Evolutionary conservation across 2,888 invertebrate genomes (phyloP).

Genomic region (Strigamia transsilvanica): DNA sequence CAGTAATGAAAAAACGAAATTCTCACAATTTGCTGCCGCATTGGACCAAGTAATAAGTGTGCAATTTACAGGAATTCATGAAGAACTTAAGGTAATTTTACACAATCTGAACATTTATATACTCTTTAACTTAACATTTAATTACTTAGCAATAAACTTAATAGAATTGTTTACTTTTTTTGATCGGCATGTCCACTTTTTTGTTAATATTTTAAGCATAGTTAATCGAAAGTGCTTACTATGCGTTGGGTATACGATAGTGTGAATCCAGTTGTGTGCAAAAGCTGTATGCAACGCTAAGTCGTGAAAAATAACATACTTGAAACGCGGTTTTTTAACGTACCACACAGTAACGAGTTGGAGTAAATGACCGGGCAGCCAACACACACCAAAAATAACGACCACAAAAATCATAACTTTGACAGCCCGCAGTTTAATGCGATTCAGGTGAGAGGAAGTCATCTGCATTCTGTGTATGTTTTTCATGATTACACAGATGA

Average conservation of each 20-base stretch:
- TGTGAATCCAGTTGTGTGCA: conserved; percentile 56
- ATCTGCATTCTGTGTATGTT: conserved; percentile 10
- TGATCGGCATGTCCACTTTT: not conserved
- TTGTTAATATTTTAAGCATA: not conserved
- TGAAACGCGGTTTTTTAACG: not conserved
- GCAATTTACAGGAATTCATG: conserved; percentile 38
- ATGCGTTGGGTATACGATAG: conserved; percentile 55
- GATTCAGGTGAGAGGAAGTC: conserved; percentile 33
- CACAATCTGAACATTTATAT: not conserved
- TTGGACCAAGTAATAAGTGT: conserved; percentile 26
- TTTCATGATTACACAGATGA: not conserved
- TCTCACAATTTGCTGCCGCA: conserved; percentile 41
- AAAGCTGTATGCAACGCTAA: conserved; percentile 54
- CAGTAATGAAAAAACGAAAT: conserved; percentile 48
- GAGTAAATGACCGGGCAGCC: conserved; percentile 57
- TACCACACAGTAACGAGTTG: conserved; percentile 52
- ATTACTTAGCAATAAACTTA: not conserved
- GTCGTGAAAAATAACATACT: conserved; percentile 53
- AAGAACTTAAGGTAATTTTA: conserved; percentile 52
- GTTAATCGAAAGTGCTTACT: conserved; percentile 54
- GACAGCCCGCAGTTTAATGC: conserved; percentile 56
- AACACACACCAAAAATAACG: conserved; percentile 57
- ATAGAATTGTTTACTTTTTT: not conserved
- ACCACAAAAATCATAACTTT: conserved; percentile 57
- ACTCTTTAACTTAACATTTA: no score